A percentile compares a stretch with the other conserved stretches of the same genome.
Evolutionary conservation across 2,113 vertebrate species (phyloP).

Genomic region (Calidris pygmaea): DNA sequence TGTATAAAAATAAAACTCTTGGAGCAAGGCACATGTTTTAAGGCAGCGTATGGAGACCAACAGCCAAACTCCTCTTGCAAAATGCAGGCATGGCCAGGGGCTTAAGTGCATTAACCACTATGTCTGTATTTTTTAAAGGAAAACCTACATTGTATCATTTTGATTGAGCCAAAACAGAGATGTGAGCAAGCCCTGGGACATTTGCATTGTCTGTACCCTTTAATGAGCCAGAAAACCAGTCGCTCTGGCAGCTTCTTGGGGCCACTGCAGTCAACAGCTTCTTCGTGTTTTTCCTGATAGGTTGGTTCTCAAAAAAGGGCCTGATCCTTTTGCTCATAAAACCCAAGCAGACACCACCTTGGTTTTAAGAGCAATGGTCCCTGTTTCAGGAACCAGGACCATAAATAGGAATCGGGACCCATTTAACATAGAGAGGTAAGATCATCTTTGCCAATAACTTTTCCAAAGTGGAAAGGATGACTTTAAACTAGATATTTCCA

Average conservation of each 20-base stretch:
- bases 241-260: neutral
- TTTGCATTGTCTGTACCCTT: neutral
- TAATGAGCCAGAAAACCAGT: neutral
- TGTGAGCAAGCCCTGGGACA: neutral
- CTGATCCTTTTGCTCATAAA: neutral
- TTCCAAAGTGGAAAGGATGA: too few relatives aligned
- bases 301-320: neutral
- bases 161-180: neutral
- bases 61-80: neutral
- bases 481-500: too few relatives aligned
- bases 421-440: neutral
- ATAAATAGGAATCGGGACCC: accelerated
- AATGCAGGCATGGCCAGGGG: neutral
- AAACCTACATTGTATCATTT: neutral
- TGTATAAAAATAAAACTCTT: neutral
- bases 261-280: neutral
- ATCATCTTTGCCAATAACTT: neutral
- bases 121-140: neutral
- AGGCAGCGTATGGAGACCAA: neutral
- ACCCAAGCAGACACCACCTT: accelerated
- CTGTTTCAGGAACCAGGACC: neutral
- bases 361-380: neutral
- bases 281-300: neutral
- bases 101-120: neutral
- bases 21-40: neutral